These are phyloP conservation scores for Halictus quadricinctus DNA, from an alignment of 2,888 invertebrate species.

Conservation along the genomic window DNA sequence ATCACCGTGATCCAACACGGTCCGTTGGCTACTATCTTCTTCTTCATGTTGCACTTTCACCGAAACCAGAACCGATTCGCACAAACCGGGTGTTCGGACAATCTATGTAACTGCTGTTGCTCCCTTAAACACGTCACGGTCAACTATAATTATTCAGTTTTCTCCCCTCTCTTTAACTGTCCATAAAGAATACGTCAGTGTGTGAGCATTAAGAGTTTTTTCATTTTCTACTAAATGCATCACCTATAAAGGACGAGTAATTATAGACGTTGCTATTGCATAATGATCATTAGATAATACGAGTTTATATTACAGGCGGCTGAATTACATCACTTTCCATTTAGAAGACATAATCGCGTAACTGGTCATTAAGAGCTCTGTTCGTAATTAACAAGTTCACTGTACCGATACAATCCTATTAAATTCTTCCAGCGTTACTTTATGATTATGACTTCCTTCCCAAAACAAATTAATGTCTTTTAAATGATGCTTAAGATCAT, in stretches of 20 bases:
- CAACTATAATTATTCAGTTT: not conserved
- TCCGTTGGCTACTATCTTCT: not conserved
- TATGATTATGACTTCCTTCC: not conserved
- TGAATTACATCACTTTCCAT: not conserved
- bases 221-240: not conserved
- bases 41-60: constrained; percentile 14
- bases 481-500: not conserved
- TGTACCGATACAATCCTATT: not conserved
- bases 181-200: too few species aligned
- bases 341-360: not conserved
- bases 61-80: not conserved
- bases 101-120: not conserved
- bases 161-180: too few species aligned
- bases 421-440: not conserved
- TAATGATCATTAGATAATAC: not conserved
- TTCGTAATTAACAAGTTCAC: not conserved
- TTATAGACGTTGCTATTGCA: not conserved
- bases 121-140: not conserved
- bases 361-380: not conserved
- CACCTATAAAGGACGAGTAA: not conserved
- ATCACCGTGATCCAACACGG: not conserved
- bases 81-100: not conserved
- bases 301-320: not conserved
- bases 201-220: not conserved
- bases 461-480: not conserved